Conservation (phyloP, 2,797 vertebrate species). For the Chelon labrosus region DNA sequence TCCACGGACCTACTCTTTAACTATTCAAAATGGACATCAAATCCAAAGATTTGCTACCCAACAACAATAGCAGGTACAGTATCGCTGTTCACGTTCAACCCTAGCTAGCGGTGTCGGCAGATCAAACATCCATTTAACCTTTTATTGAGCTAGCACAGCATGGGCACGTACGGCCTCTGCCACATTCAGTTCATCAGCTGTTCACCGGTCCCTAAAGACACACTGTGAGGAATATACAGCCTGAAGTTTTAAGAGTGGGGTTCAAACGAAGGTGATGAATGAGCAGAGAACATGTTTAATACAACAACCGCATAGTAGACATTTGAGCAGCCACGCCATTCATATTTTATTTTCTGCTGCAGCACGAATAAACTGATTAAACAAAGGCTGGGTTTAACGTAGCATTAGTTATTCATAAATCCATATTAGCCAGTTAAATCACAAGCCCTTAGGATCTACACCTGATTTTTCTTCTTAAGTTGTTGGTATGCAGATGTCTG, state of each 20-base stretch:
- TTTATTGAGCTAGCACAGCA: conserved; percentile 48
- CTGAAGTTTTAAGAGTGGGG: not conserved
- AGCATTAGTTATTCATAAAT: conserved; percentile 75
- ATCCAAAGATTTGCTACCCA: not conserved
- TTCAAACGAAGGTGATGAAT: conserved; percentile 23
- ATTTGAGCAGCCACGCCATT: conserved; percentile 57
- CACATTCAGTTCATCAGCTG: conserved; percentile 17
- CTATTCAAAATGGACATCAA: not conserved
- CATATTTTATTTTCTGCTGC: conserved; percentile 68
- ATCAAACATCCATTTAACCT: conserved; percentile 62
- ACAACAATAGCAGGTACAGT: not conserved
- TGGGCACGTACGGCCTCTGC: conserved; percentile 9
- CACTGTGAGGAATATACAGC: conserved; percentile 7
- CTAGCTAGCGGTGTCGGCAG: conserved; percentile 20
- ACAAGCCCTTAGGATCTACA: conserved; percentile 18
- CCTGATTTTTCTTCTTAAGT: conserved; percentile 17
- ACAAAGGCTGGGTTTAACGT: conserved; percentile 55
- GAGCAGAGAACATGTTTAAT: conserved; percentile 47
- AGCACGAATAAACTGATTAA: conserved; percentile 74
- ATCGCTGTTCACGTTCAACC: conserved; percentile 18
- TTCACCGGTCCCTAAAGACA: conserved; percentile 32
- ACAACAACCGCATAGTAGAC: conserved; percentile 52
- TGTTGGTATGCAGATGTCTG: not conserved
- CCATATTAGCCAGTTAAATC: conserved; percentile 48
- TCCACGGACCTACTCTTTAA: not conserved